Evolutionary conservation across 2,797 vertebrate genomes (phyloP).

Genomic region (Clarias pachynema): DNA sequence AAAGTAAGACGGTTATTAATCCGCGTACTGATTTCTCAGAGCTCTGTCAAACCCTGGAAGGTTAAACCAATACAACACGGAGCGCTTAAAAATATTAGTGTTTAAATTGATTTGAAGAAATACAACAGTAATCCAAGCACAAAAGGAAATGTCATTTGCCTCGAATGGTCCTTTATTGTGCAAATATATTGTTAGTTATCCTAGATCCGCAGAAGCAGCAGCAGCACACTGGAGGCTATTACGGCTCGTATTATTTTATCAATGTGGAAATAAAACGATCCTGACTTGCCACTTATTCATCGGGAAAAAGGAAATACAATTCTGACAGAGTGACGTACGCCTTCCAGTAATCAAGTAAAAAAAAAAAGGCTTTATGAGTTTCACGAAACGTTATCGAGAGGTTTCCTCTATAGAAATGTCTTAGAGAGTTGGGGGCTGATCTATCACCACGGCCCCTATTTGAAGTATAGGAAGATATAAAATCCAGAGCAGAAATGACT

Average conservation of each 20-base stretch:
- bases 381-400: conserved; percentile 61
- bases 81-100: not conserved
- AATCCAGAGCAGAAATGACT: conserved; percentile 16
- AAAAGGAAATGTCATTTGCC: conserved; percentile 19
- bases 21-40: not conserved
- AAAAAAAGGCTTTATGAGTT: conserved; percentile 53
- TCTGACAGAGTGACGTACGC: conserved; percentile 50
- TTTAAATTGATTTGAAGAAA: conserved; percentile 25
- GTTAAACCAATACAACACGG: not conserved
- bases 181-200: conserved; percentile 37
- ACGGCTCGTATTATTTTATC: conserved; percentile 54
- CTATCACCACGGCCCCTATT: conserved; percentile 40
- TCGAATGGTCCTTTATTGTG: conserved; percentile 38
- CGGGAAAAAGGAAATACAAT: conserved; percentile 52
- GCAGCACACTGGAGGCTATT: conserved; percentile 31
- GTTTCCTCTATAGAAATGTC: conserved; percentile 55
- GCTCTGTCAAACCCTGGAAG: not conserved
- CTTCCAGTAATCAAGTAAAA: conserved; percentile 57
- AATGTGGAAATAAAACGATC: conserved; percentile 52
- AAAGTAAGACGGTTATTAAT: conserved; percentile 26
- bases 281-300: conserved; percentile 53
- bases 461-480: not conserved
- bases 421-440: conserved; percentile 38
- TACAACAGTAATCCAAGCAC: not conserved
- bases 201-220: conserved; percentile 10